Evolutionary conservation across 92 coral and sea anemone genomes (phyloP), one percentile per base, ranked within the genome.

Genomic region (Epizoanthus scotinus): DNA sequence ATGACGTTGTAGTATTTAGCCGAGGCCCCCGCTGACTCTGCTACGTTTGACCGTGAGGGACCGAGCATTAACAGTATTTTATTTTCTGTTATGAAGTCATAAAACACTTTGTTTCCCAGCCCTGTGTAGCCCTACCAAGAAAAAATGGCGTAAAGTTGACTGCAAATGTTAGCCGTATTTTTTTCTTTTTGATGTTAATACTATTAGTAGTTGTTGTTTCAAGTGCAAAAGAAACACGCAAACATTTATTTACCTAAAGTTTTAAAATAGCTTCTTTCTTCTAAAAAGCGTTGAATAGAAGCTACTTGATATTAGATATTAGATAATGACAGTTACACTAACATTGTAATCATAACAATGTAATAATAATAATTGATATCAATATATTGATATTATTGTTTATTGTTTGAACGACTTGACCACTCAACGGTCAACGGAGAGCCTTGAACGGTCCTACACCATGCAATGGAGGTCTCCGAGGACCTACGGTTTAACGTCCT

Each of bases 41-140:
- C 79, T 28, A 73, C 79, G 50, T 73, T 73, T 27, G 79, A 73
- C n/a, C 79, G 66, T 56, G 79, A 73, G 22, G 79, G 79, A 31
- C 79, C 79, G 29, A 73, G 67, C 52, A 57, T 29, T 54, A 73
- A 29, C 10, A 73, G 9, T 47, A 36, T 7, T 57, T 73, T 73
- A 40, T 25, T 56, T 73, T 73, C 65, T 13, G 66, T 73, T 55
- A 73, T 19, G 59, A 73, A 57, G 50, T 73, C 79, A 28, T n/a
- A 73, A 57, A 73, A 73, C 65, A 73, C 54, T 73, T 73, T 73
- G 42, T 73, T 73, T 10, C 67, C 79, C 64, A 73, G 36, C 20
- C 79, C 79, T 55, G 79, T 73, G n/a, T 73, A 54, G 28, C 79
- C 79, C 79, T 73, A 9, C 53, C 15, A 21, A 52, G 31, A 36